Base-by-base conservation (phyloP, 2,888 invertebrate genomes). In the Amphipyra tragopoginis region DNA sequence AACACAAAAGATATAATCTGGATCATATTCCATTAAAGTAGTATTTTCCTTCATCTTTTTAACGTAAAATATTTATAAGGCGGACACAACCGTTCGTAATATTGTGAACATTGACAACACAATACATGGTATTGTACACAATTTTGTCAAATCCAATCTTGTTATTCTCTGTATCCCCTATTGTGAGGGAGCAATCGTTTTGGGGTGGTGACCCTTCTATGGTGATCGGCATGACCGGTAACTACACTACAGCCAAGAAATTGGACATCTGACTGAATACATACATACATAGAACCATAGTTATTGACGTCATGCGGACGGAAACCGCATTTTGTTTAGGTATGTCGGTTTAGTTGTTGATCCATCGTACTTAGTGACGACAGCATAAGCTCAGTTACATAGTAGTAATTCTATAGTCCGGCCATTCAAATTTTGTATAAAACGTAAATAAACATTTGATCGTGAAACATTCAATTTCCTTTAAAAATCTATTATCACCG, bases 91-190 rank as follows among this genome's bases (percentile, higher is more conserved):
- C 21, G 9, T 21, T 44, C 44, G 2, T 9, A 21, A 29, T 34
- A 45, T 29, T 36, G 8, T 48, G 56, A 44, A 66, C 34, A n/a
- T 9, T 45, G 43, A 40, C 38, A 29, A 47, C 43, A 55, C 72
- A 60, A 44, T 47, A 44, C 54, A 52, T 11, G 26, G 40, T 43
- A 44, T 34, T 42, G 26, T 11, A 61, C 42, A 61, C 15, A 15
- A 51, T 52, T 60, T 50, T 50, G 53, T 56, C 74, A 51, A n/a
- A 57, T 45, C 56, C 70, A 68, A 70, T 70, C 53, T 73, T 44
- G 53, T 73, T 52, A 42, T 42, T 13, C 33, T 15, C 33, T n/a
- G n/a, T 2, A 53, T 38, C 36, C 61, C 54, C 51, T 26, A 29
- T 7, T 42, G 33, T 13, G 49, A 66, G 72, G 59, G 72, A 13